Base-by-base conservation (phyloP, 2,888 invertebrate species). In the Acanthoscelides obtectus region DNA sequence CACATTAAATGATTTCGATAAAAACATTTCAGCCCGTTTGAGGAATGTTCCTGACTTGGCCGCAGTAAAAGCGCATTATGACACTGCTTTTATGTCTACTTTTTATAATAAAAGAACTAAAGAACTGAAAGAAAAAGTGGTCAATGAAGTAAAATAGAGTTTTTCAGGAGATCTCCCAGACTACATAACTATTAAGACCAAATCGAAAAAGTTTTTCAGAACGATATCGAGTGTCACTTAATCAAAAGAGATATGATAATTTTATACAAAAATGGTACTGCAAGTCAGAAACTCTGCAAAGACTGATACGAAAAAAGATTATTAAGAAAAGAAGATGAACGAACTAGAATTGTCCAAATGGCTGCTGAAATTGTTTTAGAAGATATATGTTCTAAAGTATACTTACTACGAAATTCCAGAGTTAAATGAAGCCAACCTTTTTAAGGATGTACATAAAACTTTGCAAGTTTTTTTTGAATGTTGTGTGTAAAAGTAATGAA, bases 321-420 rank as follows among this genome's bases (percentile, higher is more conserved):
- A 65, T 74, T 75, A 75, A 79, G 75, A 74, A 75, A 75, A 75
- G 72, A 75, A 74, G 78, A 79, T 70, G 80, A 81, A 76, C 76
- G 79, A 73, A 69, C 69, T 71, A 78, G 79, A 78, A 80, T 82
- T 71, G 78, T 82, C 73, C 69, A 79, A 75, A 77, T 78, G 74
- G 82, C 82, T 74, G 81, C 81, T 72, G 76, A 76, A 73, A 80
- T 82, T 73, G 72, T 81, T 74, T 72, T 75, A 71, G 78, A 81
- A 76, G 80, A 81, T 77, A 80, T 81, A 66, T 1, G 68, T 68
- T 68, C 68, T 12, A 63, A 68, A 68, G 45, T 68, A 27, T 20
- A 68, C 25, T 70, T n/a, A 67, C 67, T 67, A 81, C 76, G 73
- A 76, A 75, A 75, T 73, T 71, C 72, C 72, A 67, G 77, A 79